Evolutionary conservation across 2,113 vertebrate genomes (phyloP).

Genomic region (Halichoerus grypus): DNA sequence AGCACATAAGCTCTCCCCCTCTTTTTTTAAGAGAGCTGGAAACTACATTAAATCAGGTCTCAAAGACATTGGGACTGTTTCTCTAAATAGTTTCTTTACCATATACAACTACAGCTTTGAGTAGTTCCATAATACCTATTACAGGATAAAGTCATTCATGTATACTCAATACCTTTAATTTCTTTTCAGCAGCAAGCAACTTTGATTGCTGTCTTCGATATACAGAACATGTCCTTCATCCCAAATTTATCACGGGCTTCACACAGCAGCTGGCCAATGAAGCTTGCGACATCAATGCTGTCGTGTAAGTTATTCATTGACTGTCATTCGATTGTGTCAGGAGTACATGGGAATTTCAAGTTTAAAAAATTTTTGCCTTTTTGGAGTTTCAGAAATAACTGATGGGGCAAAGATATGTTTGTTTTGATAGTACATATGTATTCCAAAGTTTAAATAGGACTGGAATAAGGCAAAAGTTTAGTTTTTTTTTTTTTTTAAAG

Average conservation of each 20-base stretch:
- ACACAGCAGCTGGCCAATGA: constrained; percentile 82
- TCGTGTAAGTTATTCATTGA: constrained; percentile 84
- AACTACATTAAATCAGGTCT: not conserved
- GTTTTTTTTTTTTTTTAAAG: not conserved
- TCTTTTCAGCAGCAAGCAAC: constrained; percentile 84
- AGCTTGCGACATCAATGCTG: constrained; percentile 86
- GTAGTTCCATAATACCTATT: not conserved
- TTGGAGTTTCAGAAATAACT: not conserved
- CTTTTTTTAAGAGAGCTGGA: not conserved
- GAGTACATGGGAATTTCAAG: not conserved
- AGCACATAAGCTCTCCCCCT: not conserved
- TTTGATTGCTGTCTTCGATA: constrained; percentile 88
- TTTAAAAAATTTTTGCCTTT: not conserved
- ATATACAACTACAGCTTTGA: not conserved
- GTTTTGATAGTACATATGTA: not conserved
- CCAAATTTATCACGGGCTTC: constrained; percentile 74
- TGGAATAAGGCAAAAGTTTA: not conserved
- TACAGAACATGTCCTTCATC: constrained; percentile 20
- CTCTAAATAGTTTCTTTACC: rapidly evolving
- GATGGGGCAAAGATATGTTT: not conserved
- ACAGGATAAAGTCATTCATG: not conserved
- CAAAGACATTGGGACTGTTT: not conserved
- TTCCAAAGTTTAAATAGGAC: constrained; percentile 3
- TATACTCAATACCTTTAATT: not conserved
- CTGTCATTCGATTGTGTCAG: not conserved